A percentile compares a stretch with the other conserved stretches of the same genome.
phyloP scores from a whole-genome alignment of 2,888 invertebrate species.

The Tricholauxania praeusta region DNA sequence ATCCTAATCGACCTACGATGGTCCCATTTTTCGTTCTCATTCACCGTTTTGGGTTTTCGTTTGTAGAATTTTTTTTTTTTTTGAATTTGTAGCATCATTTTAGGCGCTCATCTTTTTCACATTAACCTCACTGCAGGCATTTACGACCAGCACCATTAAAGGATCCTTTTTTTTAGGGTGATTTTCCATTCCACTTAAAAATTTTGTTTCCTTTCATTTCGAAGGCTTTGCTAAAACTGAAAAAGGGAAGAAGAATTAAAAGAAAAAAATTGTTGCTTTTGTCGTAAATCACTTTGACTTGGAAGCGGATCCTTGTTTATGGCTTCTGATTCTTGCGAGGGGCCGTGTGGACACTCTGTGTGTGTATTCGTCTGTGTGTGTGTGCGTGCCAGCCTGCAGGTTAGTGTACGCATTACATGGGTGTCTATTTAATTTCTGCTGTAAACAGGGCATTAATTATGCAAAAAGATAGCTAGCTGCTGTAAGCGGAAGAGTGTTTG shows the following conservation, averaged over 20 bases:
- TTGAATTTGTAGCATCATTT: constrained; percentile 13
- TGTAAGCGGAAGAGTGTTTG: background rate
- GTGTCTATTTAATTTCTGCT: constrained; percentile 10
- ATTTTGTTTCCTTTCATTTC: too few species aligned
- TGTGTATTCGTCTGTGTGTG: background rate
- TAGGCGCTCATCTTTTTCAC: constrained; percentile 21
- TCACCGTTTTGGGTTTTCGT: too few species aligned
- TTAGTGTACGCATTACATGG: constrained; percentile 4
- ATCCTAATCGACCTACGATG: too few species aligned
- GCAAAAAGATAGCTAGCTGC: background rate
- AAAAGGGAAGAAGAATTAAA: too few species aligned
- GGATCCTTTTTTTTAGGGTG: too few species aligned
- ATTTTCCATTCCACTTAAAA: too few species aligned
- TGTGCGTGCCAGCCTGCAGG: background rate
- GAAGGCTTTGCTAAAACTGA: too few species aligned
- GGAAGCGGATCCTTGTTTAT: background rate
- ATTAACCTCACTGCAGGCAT: constrained; percentile 19
- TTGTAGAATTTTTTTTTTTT: too few species aligned
- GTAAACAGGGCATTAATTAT: constrained; percentile 15
- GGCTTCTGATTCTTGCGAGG: background rate
- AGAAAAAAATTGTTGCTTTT: background rate
- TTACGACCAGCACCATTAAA: background rate
- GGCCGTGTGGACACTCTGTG: background rate
- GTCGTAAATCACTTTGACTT: constrained; percentile 9
- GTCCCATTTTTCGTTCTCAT: too few species aligned